Evolutionary conservation across 1,140 invertebrate genomes (phyloP).

Genomic region (Pemphigus obesinymphae): DNA sequence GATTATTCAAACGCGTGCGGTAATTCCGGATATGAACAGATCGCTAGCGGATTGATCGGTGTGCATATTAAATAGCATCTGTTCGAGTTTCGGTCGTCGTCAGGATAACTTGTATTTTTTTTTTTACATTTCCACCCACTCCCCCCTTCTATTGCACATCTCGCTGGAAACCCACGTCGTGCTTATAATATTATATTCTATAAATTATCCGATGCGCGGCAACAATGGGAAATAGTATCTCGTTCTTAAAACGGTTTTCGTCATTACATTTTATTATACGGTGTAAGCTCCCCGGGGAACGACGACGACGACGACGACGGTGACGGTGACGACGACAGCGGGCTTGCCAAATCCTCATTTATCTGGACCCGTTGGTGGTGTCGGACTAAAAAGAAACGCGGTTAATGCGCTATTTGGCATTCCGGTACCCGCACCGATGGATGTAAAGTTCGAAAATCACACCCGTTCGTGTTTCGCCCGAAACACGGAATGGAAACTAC

Average conservation of each 20-base stretch:
- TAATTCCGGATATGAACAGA: too few species aligned
- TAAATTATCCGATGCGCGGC: not conserved
- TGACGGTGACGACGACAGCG: not conserved
- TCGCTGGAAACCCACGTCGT: not conserved
- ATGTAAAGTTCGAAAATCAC: not conserved
- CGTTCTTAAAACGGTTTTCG: conserved; percentile 3
- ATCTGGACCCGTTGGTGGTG: not conserved
- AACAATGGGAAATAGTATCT: not conserved
- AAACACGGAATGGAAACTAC: not conserved
- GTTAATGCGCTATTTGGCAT: conserved; percentile 11
- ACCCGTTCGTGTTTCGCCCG: not conserved
- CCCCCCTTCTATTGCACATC: too few species aligned
- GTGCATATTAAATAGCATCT: not conserved
- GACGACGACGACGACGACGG: not conserved
- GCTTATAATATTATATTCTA: not conserved
- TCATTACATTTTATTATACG: not conserved
- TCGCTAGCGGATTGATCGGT: not conserved
- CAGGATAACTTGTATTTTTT: not conserved
- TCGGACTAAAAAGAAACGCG: not conserved
- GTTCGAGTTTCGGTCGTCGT: not conserved
- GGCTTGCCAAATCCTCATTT: conserved; percentile 2
- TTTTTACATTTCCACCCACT: not conserved
- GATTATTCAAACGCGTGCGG: not conserved
- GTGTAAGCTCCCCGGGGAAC: not conserved
- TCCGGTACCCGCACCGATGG: not conserved